Conservation (phyloP, 2,797 vertebrate species). For the Cyprinella venusta region DNA sequence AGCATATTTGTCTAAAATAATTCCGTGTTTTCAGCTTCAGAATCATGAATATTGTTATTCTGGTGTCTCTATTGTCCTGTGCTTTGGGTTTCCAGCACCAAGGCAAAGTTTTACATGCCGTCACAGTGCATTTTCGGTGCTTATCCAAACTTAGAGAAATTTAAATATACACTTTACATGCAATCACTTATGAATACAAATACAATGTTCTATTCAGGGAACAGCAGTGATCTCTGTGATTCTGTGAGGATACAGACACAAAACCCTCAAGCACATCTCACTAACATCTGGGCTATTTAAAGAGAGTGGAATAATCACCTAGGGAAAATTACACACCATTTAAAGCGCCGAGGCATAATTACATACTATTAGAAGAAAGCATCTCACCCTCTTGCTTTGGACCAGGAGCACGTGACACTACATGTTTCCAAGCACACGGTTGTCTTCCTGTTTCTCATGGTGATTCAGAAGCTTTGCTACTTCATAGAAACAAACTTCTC, state of each 20-base stretch:
- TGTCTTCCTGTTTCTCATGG: conserved; percentile 1
- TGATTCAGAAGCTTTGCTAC: conserved; percentile 47
- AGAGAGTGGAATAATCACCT: conserved; percentile 24
- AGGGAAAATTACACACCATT: conserved; percentile 21
- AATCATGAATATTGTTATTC: too few species aligned
- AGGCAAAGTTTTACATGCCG: background rate
- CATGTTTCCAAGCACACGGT: background rate
- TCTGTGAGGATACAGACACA: background rate
- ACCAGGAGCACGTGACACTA: conserved; percentile 8
- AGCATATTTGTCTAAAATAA: too few species aligned
- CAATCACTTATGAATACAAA: background rate
- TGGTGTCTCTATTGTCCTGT: too few species aligned
- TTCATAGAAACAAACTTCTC: conserved; percentile 61
- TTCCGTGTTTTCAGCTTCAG: too few species aligned
- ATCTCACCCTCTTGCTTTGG: background rate
- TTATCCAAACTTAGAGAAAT: background rate
- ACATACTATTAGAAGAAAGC: conserved; percentile 28
- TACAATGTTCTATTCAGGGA: background rate
- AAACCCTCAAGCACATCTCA: conserved; percentile 5
- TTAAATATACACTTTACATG: background rate
- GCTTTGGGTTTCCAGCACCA: too few species aligned
- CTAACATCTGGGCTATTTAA: conserved; percentile 16
- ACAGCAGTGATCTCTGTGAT: background rate
- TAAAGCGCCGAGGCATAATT: conserved; percentile 34
- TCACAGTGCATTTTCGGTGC: background rate